Percentiles rank a stretch among this genome's conserved stretches.
Evolutionary conservation across 2,888 invertebrate genomes (phyloP).

Genomic region (Chouioia cunea): DNA sequence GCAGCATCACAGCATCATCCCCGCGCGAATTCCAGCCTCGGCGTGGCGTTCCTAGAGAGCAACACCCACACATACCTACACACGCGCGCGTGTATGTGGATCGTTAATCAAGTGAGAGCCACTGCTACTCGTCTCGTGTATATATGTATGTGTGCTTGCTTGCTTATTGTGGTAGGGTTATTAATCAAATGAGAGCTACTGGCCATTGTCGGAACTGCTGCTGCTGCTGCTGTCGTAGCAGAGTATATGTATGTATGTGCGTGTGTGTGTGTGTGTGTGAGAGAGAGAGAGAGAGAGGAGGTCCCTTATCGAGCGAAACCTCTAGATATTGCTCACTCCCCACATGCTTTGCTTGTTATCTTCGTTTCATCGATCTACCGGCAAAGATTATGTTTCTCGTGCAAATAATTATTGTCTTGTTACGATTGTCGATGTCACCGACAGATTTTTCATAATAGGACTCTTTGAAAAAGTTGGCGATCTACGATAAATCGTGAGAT

Average conservation of each 20-base stretch:
- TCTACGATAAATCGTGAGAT: too few relatives aligned
- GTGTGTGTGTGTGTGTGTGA: conserved; percentile 51
- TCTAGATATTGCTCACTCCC: too few relatives aligned
- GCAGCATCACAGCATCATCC: not conserved
- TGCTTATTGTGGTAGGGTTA: conserved; percentile 66
- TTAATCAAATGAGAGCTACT: conserved; percentile 69
- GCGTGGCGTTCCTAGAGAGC: conserved; percentile 3
- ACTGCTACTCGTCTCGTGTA: conserved; percentile 55
- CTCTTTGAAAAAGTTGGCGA: too few relatives aligned
- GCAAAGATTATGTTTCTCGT: too few relatives aligned
- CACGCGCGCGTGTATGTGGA: conserved; percentile 9
- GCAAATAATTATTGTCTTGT: too few relatives aligned
- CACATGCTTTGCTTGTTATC: too few relatives aligned
- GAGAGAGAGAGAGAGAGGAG: conserved; percentile 39
- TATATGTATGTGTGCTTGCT: not conserved
- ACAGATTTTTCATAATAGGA: too few relatives aligned
- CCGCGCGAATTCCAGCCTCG: conserved; percentile 1
- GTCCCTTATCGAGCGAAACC: not conserved
- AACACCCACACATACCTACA: not conserved
- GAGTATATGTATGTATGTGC: too few relatives aligned
- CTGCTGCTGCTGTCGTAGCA: not conserved
- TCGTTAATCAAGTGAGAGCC: conserved; percentile 68
- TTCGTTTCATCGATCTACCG: too few relatives aligned
- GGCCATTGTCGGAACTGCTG: conserved; percentile 36
- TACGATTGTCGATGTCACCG: too few relatives aligned